Percentiles rank a stretch among this genome's conserved stretches.
phyloP scores from a whole-genome alignment of 2,797 vertebrate genomes.

The Poeciliopsis paucimaculata region DNA sequence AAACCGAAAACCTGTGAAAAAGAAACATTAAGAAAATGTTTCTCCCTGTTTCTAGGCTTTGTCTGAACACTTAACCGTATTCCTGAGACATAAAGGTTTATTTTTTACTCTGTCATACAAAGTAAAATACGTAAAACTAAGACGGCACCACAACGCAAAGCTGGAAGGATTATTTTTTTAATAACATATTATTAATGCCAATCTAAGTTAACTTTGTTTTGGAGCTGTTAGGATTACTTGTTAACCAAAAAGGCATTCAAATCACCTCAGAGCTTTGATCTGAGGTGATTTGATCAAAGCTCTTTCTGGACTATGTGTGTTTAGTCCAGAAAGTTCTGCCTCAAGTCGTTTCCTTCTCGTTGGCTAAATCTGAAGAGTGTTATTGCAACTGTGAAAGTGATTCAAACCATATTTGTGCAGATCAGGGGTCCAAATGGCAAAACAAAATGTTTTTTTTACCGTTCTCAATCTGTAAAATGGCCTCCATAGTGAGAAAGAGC shows the following conservation, averaged over 20 bases:
- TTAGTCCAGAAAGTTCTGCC: background rate
- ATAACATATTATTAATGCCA: background rate
- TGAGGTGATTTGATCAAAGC: too few species aligned
- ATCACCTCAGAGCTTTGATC: background rate
- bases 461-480: too few species aligned
- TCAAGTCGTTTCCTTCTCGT: too few species aligned
- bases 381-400: too few species aligned
- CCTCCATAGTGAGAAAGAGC: too few species aligned
- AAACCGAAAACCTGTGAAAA: constrained; percentile 18
- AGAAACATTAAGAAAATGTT: background rate
- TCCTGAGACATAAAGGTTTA: background rate
- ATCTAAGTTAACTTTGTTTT: background rate
- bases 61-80: constrained; percentile 18
- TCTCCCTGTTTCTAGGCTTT: constrained; percentile 2
- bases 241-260: background rate
- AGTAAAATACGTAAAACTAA: background rate
- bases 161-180: background rate
- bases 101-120: constrained; percentile 4
- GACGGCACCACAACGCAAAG: background rate
- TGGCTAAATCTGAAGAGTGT: too few species aligned
- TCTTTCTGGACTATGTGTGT: too few species aligned
- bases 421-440: too few species aligned
- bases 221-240: background rate
- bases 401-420: too few species aligned
- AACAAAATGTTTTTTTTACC: too few species aligned